A percentile compares a stretch with the other conserved stretches of the same genome.
Conservation (phyloP, 2,113 vertebrate species). For the Chionodraco myersi region DNA sequence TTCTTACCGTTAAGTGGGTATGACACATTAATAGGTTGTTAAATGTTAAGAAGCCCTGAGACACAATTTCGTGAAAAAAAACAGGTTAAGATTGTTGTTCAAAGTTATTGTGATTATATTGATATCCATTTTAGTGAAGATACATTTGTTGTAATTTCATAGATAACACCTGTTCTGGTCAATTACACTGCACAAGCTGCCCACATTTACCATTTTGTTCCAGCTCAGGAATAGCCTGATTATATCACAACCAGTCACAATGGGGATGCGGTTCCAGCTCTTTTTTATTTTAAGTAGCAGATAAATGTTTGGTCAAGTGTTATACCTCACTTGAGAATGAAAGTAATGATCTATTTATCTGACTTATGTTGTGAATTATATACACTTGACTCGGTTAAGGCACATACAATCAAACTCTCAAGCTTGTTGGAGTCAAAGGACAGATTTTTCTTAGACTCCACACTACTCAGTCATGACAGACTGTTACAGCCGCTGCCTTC, state of each 20-base stretch:
- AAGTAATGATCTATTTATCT: conserved; percentile 27
- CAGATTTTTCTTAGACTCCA: background rate
- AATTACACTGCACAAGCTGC: background rate
- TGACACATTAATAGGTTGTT: no score
- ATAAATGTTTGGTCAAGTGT: conserved; percentile 25
- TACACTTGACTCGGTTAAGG: background rate
- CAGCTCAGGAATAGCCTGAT: background rate
- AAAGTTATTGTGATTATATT: background rate
- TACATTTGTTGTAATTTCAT: background rate
- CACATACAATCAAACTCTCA: background rate
- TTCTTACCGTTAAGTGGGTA: no score
- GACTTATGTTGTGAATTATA: conserved; percentile 23
- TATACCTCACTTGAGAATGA: conserved; percentile 25
- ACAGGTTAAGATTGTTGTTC: background rate
- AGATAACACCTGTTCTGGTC: background rate
- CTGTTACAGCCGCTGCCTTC: no score
- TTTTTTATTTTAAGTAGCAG: conserved; percentile 28
- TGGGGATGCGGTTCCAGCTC: background rate
- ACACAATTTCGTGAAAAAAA: background rate
- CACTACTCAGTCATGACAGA: background rate
- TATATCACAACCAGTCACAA: conserved; percentile 4
- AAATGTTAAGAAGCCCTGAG: no score
- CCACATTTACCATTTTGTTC: background rate
- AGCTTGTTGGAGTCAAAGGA: background rate
- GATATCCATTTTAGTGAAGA: conserved; percentile 1